Base-by-base conservation (phyloP, 2,113 vertebrate species). In the Myotis brandtii region DNA sequence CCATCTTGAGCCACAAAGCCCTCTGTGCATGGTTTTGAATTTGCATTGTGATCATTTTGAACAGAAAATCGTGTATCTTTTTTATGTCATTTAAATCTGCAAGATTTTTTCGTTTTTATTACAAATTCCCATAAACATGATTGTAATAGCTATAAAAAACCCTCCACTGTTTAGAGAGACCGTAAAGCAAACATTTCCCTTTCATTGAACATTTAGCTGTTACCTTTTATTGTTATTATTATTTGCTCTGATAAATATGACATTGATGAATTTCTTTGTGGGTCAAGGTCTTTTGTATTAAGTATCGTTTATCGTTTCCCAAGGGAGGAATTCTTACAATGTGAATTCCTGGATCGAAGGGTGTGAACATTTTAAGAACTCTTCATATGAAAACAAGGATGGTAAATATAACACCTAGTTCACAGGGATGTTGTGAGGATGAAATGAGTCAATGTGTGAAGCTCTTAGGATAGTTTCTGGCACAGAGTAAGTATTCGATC, bases 1-100 rank as follows among this genome's bases (percentile, higher is more conserved):
- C 54, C 73, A n/a, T 87, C 30, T 66, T 81, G 73, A 97, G 37
- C n/a, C 30, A 76, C 79, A 92, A 79, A 86, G 40, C 9, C 37
- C 13, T 92, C 25, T 72, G 7, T 7, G 1, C 23, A 0, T 62
- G 14, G 18, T 82, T 94, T 87, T 92, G 70, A 59, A 25, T 77
- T 77, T 81, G 30, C 37, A 56, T 13, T 52, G 54, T 46, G 16
- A 70, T 89, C 12, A 70, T 90, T 92, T 82, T 81, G 84, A 92
- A 73, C 27, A 43, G 66, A 93, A 89, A 75, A 79, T 56, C 4
- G 25, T 70, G 9, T 30, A 67, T 76, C 30, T 95, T 89, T 77
- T 77, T 92, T 73, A 50, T 95, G 25, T 30, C n/a, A 46, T 32
- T 69, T 62, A 75, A 92, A 86, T 5, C 17, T 79, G 56, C 2